Evolutionary conservation across 1,140 invertebrate species (phyloP).

Genomic region (Trachelipus rathkii): DNA sequence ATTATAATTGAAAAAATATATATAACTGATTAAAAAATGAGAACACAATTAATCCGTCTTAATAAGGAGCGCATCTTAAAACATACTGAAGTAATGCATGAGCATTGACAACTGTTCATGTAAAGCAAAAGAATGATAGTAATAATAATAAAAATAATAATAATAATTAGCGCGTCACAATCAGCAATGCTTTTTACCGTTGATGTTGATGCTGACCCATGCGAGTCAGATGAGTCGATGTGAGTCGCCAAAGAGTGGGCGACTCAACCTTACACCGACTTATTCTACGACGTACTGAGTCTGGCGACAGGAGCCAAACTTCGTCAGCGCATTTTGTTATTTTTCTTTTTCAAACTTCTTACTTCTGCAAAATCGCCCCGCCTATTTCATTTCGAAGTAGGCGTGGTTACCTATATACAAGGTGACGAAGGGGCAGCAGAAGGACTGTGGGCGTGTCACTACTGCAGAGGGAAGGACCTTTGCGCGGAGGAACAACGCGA

Average conservation of each 20-base stretch:
- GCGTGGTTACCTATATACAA: not conserved
- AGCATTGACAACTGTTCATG: too few relatives aligned
- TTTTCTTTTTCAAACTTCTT: too few relatives aligned
- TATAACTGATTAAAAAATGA: too few relatives aligned
- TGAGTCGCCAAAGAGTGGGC: not conserved
- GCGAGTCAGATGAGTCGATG: not conserved
- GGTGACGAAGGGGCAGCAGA: not conserved
- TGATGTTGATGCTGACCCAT: not conserved
- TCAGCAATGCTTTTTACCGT: too few relatives aligned
- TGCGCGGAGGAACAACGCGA: slow-evolving; percentile 9
- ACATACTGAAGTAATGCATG: too few relatives aligned
- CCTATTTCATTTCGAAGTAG: slow-evolving; percentile 2
- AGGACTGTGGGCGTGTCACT: not conserved
- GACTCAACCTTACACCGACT: not conserved
- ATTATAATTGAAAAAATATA: too few relatives aligned
- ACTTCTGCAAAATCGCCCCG: not conserved
- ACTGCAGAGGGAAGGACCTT: not conserved
- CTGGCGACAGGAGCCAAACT: slow-evolving; percentile 4
- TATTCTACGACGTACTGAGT: not conserved
- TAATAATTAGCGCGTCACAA: too few relatives aligned
- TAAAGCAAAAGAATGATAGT: too few relatives aligned
- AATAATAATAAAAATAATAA: too few relatives aligned
- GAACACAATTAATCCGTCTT: too few relatives aligned
- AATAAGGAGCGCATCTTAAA: too few relatives aligned
- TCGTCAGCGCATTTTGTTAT: not conserved